Percentiles rank a stretch among this genome's conserved stretches.
Evolutionary conservation across 1,140 invertebrate genomes (phyloP).

Genomic region (Solen grandis): DNA sequence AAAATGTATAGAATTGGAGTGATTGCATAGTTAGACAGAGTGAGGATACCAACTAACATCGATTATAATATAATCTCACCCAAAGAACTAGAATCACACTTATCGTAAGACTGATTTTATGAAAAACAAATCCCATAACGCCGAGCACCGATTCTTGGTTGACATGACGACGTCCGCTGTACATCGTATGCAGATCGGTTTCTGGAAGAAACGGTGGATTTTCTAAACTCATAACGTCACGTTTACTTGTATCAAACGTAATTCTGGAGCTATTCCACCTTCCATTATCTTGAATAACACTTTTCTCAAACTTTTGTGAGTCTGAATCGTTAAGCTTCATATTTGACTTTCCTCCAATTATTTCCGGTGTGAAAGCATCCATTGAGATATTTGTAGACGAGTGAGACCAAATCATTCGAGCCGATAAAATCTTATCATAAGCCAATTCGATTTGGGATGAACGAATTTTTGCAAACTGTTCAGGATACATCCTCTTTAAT

Average conservation of each 20-base stretch:
- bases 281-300: background rate
- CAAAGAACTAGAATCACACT: slow-evolving; percentile 47
- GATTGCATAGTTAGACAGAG: background rate
- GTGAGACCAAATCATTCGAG: slow-evolving; percentile 42
- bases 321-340: too few species aligned
- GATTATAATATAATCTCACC: slow-evolving; percentile 41
- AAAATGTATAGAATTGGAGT: too few species aligned
- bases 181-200: too few species aligned
- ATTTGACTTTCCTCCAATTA: too few species aligned
- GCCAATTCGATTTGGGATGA: slow-evolving; percentile 2
- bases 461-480: slow-evolving; percentile 18
- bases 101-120: slow-evolving; percentile 47
- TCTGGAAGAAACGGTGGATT: too few species aligned
- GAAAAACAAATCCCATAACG: slow-evolving; percentile 43
- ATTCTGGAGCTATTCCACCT: too few species aligned
- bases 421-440: slow-evolving; percentile 33
- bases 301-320: too few species aligned
- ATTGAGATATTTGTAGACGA: too few species aligned
- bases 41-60: background rate
- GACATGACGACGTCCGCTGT: background rate
- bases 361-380: too few species aligned
- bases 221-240: too few species aligned
- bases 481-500: slow-evolving; percentile 34
- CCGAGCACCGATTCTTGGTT: slow-evolving; percentile 8
- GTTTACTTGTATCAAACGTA: too few species aligned